Base-by-base conservation (phyloP, 1,140 invertebrate genomes). In the Hydropsyche tenuis region DNA sequence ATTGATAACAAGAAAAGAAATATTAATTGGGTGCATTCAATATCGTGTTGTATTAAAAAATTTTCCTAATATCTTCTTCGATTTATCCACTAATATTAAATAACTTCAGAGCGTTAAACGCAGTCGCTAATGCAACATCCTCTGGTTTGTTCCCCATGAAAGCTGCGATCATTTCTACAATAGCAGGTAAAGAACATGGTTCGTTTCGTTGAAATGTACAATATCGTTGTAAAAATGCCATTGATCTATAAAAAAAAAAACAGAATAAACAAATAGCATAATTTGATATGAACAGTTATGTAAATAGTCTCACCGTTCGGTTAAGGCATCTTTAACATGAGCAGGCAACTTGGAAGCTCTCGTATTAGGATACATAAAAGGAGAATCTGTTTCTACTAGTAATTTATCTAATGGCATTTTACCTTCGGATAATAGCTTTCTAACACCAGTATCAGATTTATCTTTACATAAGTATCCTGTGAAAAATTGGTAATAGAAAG, bases 171-270 rank as follows among this genome's bases (percentile, higher is more conserved):
- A 98, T 92, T 85, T 98, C 96, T 16, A 97, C 93, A 64, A 96
- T 94, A 30, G 94, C 94, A 14, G 96, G 94, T 69, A 98, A 85
- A 16, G 94, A 94, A 85, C 96, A 97, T 0, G 96, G 96, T 84
- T 98, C 96, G 81, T 98, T 98, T 75, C 96, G 88, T 86, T 98
- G 95, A 85, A 98, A 98, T 69, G 95, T 96, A 83, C 94, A 97
- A 85, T 96, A 96, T 82, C 86, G 85, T 81, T 88, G 87, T 79
- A 88, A 82, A 80, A 88, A 88, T 69, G 85, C 87, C 85, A 87
- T 86, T 23, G 87, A 89, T 80, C 89, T 90, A 81, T 56, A 23
- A 9, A 22, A 20, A 4, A 20, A 23, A 56, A 56, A 18, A n/a
- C n/a, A n/a, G n/a, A n/a, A 56, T 56, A 4, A 56, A 23, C n/a